These are phyloP conservation scores for Pheucticus melanocephalus DNA, from an alignment of 2,113 vertebrate species.

Conservation along the genomic window DNA sequence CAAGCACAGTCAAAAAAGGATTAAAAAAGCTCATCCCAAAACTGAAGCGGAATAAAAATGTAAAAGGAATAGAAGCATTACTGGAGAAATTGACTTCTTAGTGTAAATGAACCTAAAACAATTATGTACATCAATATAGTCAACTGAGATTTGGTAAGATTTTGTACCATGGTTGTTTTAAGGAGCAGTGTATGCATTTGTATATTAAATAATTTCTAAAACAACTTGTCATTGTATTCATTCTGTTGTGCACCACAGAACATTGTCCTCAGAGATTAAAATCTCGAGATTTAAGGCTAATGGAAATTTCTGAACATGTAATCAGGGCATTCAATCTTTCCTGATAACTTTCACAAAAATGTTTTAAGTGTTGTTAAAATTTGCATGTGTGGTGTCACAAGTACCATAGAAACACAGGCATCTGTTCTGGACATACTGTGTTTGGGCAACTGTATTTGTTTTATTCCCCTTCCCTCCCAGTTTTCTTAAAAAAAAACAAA, in stretches of 20 bases:
- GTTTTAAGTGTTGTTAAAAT: neutral
- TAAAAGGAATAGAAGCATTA: conserved; percentile 83
- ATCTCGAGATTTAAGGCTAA: neutral
- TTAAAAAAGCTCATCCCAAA: conserved; percentile 78
- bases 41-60: conserved; percentile 72
- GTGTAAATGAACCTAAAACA: neutral
- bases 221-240: neutral
- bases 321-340: neutral
- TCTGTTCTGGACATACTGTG: neutral
- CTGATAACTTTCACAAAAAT: neutral
- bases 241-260: neutral
- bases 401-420: neutral
- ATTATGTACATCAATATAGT: neutral
- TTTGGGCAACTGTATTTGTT: neutral
- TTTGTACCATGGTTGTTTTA: neutral
- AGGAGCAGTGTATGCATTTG: neutral
- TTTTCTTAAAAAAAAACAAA: neutral
- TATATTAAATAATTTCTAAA: conserved; percentile 38
- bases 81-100: conserved; percentile 83
- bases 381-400: neutral
- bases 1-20: conserved; percentile 77
- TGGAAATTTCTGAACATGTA: neutral
- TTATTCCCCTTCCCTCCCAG: neutral
- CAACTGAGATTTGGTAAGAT: neutral
- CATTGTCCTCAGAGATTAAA: neutral